These are phyloP conservation scores for Hormiphora californensis DNA, from an alignment of 37 sponge, comb jelly and placozoan genomes.

Conservation along the genomic window DNA sequence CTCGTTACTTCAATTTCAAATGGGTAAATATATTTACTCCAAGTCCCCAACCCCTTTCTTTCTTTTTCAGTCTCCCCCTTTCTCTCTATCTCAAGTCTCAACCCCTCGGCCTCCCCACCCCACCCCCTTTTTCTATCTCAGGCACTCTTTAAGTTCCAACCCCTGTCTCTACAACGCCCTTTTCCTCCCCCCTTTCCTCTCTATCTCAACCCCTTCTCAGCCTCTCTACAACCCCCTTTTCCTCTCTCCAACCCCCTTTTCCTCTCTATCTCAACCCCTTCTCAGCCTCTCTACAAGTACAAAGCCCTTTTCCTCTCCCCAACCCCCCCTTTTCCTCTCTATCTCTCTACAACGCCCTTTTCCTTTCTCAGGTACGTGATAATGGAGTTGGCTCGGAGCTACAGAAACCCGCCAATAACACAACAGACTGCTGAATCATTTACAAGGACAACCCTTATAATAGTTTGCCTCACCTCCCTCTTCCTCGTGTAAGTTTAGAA, in stretches of 20 bases:
- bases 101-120: not conserved
- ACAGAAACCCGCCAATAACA: not conserved
- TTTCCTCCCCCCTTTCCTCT: not conserved
- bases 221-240: not conserved
- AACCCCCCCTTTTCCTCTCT: not conserved
- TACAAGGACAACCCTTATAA: slow-evolving; percentile 10
- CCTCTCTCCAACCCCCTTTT: not conserved
- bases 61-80: not conserved
- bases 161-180: not conserved
- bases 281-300: not conserved
- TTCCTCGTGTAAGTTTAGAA: slow-evolving; percentile 25
- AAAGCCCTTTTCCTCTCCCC: not conserved
- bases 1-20: slow-evolving; percentile 28
- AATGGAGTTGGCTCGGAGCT: slow-evolving; percentile 9
- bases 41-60: not conserved
- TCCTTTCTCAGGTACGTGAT: slow-evolving; percentile 31
- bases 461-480: slow-evolving; percentile 15
- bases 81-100: not conserved
- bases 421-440: not conserved
- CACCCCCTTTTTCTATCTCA: not conserved
- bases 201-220: not conserved
- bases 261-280: not conserved
- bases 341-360: not conserved
- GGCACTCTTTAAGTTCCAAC: not conserved
- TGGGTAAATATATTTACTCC: not conserved